Evolutionary conservation across 2,797 vertebrate species (phyloP), one percentile per base, ranked within the genome.

Genomic region (Gymnothorax reevesii): DNA sequence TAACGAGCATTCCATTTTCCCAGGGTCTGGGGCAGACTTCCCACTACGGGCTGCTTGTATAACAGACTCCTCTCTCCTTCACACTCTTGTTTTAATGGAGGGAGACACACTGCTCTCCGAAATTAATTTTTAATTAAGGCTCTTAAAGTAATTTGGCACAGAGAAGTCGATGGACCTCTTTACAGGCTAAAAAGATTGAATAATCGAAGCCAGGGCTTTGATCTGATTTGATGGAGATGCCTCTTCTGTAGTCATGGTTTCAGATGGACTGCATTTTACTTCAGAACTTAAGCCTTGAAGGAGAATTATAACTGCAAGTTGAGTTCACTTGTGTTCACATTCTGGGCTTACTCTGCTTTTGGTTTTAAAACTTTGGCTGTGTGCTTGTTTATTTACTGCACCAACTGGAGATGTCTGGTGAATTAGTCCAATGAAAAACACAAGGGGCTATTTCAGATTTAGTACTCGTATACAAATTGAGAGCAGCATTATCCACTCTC

Each of bases 71-170:
- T 57, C 25, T 8, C n/a, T 57, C 55, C 55, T 0, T 57, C 54
- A 25, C 57, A 83, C 55, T 10, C 25, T 59, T 27, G n/a, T 83
- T n/a, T 12, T 33, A 57, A 57, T 27, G 80, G 22, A 27, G 54
- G 15, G 10, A 59, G 55, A 83, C 55, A 59, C 57, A 27, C 27
- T 59, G 12, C n/a, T 0, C 57, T 17, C 75, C n/a, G 17, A 79
- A 79, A 79, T 79, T 2, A 79, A 54, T 54, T 54, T 79, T 79
- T 79, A 79, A 79, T 79, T 79, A 55, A 5, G 49, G 33, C 15
- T 54, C 75, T 54, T 79, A 54, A 79, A 54, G n/a, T 54, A 22
- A 79, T 79, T 79, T 79, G 75, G 49, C 49, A 8, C 49, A n/a
- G 42, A 15, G 10, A 79, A 55, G 75, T 8, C 75, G 49, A 52